Conservation (phyloP, 2,797 vertebrate genomes). For the Podarcis lilfordi region DNA sequence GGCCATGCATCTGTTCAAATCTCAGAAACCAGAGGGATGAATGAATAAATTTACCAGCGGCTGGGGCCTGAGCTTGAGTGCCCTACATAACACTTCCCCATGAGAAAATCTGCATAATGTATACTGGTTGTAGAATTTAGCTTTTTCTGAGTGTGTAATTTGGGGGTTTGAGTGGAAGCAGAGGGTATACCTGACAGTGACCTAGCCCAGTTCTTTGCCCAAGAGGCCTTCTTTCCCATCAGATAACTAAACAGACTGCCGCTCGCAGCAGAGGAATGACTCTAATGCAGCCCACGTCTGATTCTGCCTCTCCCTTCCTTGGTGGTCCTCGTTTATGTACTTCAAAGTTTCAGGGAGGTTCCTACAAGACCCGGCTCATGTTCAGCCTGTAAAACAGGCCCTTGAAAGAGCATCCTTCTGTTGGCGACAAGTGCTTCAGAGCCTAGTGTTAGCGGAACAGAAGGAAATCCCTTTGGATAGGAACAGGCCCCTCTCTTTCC, state of each 20-base stretch:
- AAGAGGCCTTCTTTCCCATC: neutral
- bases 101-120: neutral
- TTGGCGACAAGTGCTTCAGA: slow-evolving; percentile 28
- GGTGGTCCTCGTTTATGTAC: neutral
- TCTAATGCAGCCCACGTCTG: neutral
- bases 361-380: slow-evolving; percentile 3
- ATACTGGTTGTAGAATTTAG: neutral
- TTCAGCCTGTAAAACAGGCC: neutral
- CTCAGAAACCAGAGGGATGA: no score
- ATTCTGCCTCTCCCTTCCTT: neutral
- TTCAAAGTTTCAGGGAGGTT: slow-evolving; percentile 35
- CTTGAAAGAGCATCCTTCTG: slow-evolving; percentile 50
- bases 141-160: neutral
- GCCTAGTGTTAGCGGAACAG: slow-evolving; percentile 33
- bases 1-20: no score
- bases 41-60: neutral
- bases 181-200: no score
- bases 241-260: neutral
- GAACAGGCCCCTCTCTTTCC: slow-evolving; percentile 5
- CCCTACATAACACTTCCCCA: neutral
- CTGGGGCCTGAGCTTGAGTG: neutral
- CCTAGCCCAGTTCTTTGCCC: neutral
- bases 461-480: slow-evolving; percentile 38
- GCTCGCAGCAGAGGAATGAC: neutral
- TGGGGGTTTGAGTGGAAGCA: neutral